Conservation (phyloP, 2,888 invertebrate species). For the Dascillus cervinus region DNA sequence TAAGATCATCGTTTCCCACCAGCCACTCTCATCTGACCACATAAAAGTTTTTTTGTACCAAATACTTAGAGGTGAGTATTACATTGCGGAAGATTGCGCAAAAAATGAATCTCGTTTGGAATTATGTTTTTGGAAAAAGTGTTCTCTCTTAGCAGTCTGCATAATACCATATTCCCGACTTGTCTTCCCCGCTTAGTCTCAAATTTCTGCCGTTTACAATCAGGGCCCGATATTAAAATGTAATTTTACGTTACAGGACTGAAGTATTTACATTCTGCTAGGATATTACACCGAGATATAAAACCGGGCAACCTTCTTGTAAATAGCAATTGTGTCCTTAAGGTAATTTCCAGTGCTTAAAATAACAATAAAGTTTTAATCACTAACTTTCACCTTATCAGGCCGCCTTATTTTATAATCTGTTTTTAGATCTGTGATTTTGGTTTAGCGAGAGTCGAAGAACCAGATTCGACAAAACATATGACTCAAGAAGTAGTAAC, state of each 20-base stretch:
- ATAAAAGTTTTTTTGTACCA: slow-evolving; percentile 99
- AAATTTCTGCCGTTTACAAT: too few relatives aligned
- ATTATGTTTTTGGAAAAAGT: too few relatives aligned
- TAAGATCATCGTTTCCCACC: slow-evolving; percentile 99
- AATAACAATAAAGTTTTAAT: slow-evolving; percentile 1
- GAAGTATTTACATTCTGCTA: slow-evolving; percentile 97
- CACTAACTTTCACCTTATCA: background rate
- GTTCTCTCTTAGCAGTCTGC: too few relatives aligned
- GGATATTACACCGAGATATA: slow-evolving; percentile 97
- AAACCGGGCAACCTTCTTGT: slow-evolving; percentile 98
- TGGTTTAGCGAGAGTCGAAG: slow-evolving; percentile 95
- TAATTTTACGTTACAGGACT: slow-evolving; percentile 62
- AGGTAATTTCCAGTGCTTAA: slow-evolving; percentile 49
- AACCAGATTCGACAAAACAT: slow-evolving; percentile 84
- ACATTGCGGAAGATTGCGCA: background rate
- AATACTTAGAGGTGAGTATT: slow-evolving; percentile 90
- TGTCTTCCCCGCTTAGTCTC: too few relatives aligned
- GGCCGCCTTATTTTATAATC: background rate
- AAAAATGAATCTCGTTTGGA: slow-evolving; percentile 5
- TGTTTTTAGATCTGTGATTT: slow-evolving; percentile 89
- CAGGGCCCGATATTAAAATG: too few relatives aligned
- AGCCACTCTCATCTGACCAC: slow-evolving; percentile 97
- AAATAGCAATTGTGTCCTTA: slow-evolving; percentile 98
- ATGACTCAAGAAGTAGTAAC: slow-evolving; percentile 99
- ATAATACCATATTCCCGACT: too few relatives aligned